Conservation (phyloP, 2,113 vertebrate species). For the Noctilio leporinus region DNA sequence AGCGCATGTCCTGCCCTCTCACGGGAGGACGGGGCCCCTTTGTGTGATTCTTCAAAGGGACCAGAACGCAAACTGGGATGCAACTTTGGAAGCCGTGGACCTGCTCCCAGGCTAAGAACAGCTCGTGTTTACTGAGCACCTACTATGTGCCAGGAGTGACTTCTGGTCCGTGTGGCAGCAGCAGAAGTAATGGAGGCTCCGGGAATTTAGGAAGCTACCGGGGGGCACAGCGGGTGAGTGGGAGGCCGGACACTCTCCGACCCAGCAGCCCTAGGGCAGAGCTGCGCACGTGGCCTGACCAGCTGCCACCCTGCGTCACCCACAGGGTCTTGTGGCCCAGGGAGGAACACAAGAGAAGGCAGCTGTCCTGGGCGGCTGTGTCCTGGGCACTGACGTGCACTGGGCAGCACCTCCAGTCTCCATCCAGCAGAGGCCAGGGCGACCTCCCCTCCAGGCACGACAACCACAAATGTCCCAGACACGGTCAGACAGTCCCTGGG, state of each 20-base stretch:
- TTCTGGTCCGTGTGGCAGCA: rapidly evolving
- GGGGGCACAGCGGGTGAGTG: rapidly evolving
- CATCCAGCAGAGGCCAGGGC: no score
- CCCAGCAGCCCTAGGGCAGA: rapidly evolving
- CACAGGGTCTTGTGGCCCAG: rapidly evolving
- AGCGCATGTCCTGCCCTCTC: no score
- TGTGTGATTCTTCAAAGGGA: not conserved
- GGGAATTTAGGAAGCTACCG: not conserved
- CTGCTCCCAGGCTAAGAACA: not conserved
- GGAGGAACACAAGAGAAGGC: not conserved
- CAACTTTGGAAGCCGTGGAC: not conserved
- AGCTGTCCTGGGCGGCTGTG: no score
- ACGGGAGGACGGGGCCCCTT: slow-evolving; percentile 20
- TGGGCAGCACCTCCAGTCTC: no score
- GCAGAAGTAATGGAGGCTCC: not conserved
- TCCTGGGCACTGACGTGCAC: rapidly evolving
- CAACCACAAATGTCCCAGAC: not conserved
- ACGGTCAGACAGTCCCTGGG: not conserved
- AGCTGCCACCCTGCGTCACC: rapidly evolving
- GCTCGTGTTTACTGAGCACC: no score
- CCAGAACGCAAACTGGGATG: slow-evolving; percentile 35
- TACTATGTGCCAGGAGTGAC: rapidly evolving
- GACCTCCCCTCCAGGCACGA: not conserved
- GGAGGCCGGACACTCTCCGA: rapidly evolving
- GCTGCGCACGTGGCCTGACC: rapidly evolving